Base-by-base conservation (phyloP, 2,113 vertebrate genomes). In the Taxidea taxus region DNA sequence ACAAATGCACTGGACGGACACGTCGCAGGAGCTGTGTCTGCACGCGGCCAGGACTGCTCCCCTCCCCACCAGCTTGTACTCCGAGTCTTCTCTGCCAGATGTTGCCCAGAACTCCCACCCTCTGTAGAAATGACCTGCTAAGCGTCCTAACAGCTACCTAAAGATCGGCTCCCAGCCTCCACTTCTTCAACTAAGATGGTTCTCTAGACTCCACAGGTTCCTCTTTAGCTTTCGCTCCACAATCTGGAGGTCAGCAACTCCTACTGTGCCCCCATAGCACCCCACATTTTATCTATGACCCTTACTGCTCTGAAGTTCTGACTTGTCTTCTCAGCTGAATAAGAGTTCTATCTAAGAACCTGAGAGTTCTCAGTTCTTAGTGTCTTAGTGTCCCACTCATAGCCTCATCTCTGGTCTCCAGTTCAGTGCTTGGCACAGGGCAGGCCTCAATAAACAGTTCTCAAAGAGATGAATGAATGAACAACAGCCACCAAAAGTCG, bases 81-180 rank as follows among this genome's bases (percentile, higher is more conserved):
- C 80, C 16, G 21, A 4, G 39, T 15, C 42, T 44, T 89, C 47
- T 92, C 62, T 42, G 88, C 51, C 68, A 64, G 81, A 78, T 9
- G 18, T 7, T 56, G 18, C 29, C 15, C 23, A 27, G 14, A 75
- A 51, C 4, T 47, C 13, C 7, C 1, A 2, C 39, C 15, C 42
- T 25, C 62, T 44, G 23, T 3, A 56, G 60, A 81, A 56, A 77
- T 25, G n/a, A 62, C 0, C 20, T 0, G 18, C 75, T 20, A 16
- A 34, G 15, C 6, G 42, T 9, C 0, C 0, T 49, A 2, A 64
- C 49, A 6, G 44, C 44, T 27, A 42, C 2, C 18, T 11, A 87
- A 34, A 31, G 34, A 56, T 25, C 25, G 25, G 44, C 74, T 23
- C 27, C 60, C 66, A 82, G 80, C 6, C 37, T 29, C 34, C 8